These are phyloP conservation scores for Ophioninae sp. DNA, from an alignment of 2,888 invertebrate genomes.

Conservation along the genomic window DNA sequence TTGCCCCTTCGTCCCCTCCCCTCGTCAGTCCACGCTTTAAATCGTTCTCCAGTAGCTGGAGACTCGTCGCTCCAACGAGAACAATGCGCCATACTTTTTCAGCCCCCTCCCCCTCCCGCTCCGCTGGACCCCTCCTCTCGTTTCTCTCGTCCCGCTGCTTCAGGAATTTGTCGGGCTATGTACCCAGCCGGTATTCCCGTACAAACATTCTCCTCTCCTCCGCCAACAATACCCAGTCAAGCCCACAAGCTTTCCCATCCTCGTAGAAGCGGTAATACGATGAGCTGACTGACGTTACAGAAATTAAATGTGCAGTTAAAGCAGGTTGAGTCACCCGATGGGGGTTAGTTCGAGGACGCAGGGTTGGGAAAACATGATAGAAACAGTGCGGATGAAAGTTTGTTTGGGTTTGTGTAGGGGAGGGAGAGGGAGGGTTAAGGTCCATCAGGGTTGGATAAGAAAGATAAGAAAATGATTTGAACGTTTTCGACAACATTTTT, in stretches of 20 bases:
- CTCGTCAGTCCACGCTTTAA: constrained; percentile 58
- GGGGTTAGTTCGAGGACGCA: too few species aligned
- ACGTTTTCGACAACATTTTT: too few species aligned
- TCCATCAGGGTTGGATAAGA: too few species aligned
- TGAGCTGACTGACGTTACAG: constrained; percentile 13
- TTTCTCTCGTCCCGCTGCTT: constrained; percentile 48
- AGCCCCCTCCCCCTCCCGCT: constrained; percentile 40
- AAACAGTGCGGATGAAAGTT: too few species aligned
- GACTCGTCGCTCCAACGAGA: constrained; percentile 64
- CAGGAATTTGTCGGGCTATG: constrained; percentile 55
- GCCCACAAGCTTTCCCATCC: constrained; percentile 15
- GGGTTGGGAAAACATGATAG: too few species aligned
- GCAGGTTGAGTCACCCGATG: not conserved
- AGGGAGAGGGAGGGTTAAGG: too few species aligned
- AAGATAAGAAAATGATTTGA: too few species aligned
- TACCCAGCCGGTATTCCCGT: constrained; percentile 38
- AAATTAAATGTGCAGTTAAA: not conserved
- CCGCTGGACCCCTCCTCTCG: constrained; percentile 21
- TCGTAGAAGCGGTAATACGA: constrained; percentile 30
- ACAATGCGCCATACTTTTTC: constrained; percentile 63
- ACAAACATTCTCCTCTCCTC: constrained; percentile 30
- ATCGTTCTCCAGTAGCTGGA: constrained; percentile 62
- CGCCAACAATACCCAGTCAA: constrained; percentile 31
- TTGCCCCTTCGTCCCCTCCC: too few species aligned
- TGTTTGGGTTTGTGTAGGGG: too few species aligned